Conservation (phyloP, 2,888 invertebrate species). For the Idaea straminata region DNA sequence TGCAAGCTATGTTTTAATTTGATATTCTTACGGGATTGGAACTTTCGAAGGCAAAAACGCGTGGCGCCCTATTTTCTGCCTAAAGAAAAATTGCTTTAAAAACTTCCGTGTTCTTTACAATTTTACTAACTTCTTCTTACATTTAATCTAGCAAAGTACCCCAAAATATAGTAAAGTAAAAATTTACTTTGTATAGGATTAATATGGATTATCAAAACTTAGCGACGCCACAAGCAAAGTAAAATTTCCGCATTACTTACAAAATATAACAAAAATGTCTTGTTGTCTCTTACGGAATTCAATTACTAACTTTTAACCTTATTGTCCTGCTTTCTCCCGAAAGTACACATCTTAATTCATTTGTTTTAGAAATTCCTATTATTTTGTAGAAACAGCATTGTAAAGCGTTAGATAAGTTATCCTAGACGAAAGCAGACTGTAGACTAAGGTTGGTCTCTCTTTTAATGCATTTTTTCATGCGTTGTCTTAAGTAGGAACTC, state of each 20-base stretch:
- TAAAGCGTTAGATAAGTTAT: slow-evolving; percentile 10
- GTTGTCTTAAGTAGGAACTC: no score
- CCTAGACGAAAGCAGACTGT: not conserved
- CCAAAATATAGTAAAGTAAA: no score
- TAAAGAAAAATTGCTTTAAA: no score
- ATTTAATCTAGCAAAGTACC: no score
- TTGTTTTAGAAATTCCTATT: slow-evolving; percentile 23
- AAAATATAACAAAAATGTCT: slow-evolving; percentile 16
- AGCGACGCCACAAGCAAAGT: not conserved
- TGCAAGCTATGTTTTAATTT: no score
- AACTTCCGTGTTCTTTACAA: no score
- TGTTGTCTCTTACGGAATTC: slow-evolving; percentile 26
- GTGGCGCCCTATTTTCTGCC: no score
- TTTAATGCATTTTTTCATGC: no score
- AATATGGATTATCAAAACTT: not conserved
- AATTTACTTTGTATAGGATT: no score
- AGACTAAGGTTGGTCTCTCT: not conserved
- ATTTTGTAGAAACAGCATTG: slow-evolving; percentile 17
- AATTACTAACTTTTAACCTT: slow-evolving; percentile 28
- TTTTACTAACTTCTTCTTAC: no score
- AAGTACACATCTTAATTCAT: slow-evolving; percentile 33
- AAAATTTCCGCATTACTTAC: not conserved
- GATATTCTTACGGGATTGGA: no score
- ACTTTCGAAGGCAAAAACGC: no score
- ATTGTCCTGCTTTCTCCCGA: slow-evolving; percentile 24